phyloP scores from a whole-genome alignment of 2,113 vertebrate genomes.

The Aramus guarauna region DNA sequence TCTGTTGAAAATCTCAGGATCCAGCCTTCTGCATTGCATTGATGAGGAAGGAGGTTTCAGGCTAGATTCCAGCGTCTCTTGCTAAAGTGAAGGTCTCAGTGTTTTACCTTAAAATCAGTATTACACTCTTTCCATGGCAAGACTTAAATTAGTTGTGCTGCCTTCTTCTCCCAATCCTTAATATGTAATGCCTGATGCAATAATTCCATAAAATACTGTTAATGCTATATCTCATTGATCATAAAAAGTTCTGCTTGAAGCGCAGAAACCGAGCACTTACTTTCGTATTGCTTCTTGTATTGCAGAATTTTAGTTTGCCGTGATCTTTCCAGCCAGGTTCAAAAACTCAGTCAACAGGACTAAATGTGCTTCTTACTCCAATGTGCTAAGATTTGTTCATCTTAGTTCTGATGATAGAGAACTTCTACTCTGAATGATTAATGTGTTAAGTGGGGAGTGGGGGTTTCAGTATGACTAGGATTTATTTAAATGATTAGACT shows the following conservation, averaged over 20 bases:
- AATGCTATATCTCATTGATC: background rate
- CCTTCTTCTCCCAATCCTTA: background rate
- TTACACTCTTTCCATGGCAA: background rate
- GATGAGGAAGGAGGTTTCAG: background rate
- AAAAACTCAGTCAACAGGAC: background rate
- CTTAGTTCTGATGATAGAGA: background rate
- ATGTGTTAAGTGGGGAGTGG: background rate
- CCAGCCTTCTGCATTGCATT: background rate
- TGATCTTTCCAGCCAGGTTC: background rate
- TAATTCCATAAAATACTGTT: background rate
- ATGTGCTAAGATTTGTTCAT: background rate
- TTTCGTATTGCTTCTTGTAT: background rate
- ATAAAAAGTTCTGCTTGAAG: background rate
- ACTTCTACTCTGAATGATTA: background rate
- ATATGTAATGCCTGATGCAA: background rate
- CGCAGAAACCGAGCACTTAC: background rate
- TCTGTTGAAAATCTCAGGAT: background rate
- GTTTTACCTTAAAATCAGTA: background rate
- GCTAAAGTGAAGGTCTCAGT: background rate
- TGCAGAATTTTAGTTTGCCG: background rate
- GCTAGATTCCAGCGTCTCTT: background rate
- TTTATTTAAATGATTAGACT: conserved; percentile 39
- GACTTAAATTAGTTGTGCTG: background rate
- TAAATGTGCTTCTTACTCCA: background rate
- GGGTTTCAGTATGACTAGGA: conserved; percentile 17